These are phyloP conservation scores for Drosophila quadrilineata DNA, from an alignment of 1,140 invertebrate species.

Conservation along the genomic window DNA sequence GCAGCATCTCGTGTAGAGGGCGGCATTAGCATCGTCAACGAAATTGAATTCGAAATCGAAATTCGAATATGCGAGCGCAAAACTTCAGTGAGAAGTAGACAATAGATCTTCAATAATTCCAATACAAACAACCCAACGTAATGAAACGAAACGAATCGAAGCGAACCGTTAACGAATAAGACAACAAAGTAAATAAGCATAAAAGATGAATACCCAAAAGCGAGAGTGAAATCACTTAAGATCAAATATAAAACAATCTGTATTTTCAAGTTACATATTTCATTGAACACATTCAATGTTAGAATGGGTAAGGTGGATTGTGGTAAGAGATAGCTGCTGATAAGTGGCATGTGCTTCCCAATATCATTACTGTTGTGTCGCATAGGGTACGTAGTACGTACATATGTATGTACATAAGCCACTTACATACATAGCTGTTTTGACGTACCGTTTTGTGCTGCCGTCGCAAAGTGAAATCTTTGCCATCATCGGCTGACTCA, in stretches of 20 bases:
- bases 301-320: slow-evolving; percentile 34
- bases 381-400: too few relatives aligned
- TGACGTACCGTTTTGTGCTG: too few relatives aligned
- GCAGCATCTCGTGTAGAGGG: neutral
- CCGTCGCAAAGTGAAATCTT: too few relatives aligned
- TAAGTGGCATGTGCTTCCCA: neutral
- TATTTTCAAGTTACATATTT: slow-evolving; percentile 62
- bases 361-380: too few relatives aligned
- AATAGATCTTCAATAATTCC: too few relatives aligned
- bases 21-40: neutral
- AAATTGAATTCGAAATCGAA: slow-evolving; percentile 12
- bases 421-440: too few relatives aligned
- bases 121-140: too few relatives aligned
- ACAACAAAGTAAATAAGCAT: neutral
- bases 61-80: slow-evolving; percentile 13
- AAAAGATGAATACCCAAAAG: slow-evolving; percentile 38
- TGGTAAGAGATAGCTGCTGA: neutral
- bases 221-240: slow-evolving; percentile 75
- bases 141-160: slow-evolving; percentile 8
- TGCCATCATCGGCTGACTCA: too few relatives aligned
- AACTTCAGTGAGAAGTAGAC: too few relatives aligned
- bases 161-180: slow-evolving; percentile 22
- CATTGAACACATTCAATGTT: slow-evolving; percentile 50
- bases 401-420: too few relatives aligned
- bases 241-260: slow-evolving; percentile 17